Conservation (phyloP, 2,888 invertebrate genomes). For the Adineta ricciae region DNA sequence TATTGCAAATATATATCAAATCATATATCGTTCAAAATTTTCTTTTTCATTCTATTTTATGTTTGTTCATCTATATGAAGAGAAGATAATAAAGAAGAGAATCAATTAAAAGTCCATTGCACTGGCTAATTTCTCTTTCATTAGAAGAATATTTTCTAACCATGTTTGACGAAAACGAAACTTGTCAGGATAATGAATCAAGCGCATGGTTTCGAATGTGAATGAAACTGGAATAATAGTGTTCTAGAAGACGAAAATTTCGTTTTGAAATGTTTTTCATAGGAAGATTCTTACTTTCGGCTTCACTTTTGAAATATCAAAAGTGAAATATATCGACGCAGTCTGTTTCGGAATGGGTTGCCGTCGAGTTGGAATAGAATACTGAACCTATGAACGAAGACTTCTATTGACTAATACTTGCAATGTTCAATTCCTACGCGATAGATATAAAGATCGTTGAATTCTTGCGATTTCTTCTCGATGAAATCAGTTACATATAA, state of each 20-base stretch:
- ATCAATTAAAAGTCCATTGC: neutral
- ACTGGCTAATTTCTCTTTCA: slow-evolving; percentile 39
- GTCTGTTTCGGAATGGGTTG: slow-evolving; percentile 49
- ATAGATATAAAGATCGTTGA: slow-evolving; percentile 44
- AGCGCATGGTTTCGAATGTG: slow-evolving; percentile 48
- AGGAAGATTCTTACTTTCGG: slow-evolving; percentile 26
- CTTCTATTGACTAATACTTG: no score
- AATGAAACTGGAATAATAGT: slow-evolving; percentile 47
- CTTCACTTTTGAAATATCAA: slow-evolving; percentile 43
- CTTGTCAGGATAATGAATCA: slow-evolving; percentile 49
- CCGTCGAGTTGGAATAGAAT: slow-evolving; percentile 46
- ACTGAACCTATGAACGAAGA: no score
- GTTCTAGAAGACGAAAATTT: slow-evolving; percentile 39
- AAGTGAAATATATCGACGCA: slow-evolving; percentile 49
- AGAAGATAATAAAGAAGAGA: no score
- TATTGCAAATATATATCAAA: slow-evolving; percentile 4
- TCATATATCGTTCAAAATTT: neutral
- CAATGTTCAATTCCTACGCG: slow-evolving; percentile 40
- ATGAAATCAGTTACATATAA: slow-evolving; percentile 48
- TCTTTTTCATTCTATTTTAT: no score
- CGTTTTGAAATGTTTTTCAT: no score
- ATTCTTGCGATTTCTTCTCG: slow-evolving; percentile 44
- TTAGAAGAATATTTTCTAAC: slow-evolving; percentile 49
- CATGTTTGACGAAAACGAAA: slow-evolving; percentile 49
- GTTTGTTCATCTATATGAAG: no score